Base-by-base conservation (phyloP, 1,140 invertebrate species). In the Zaprionus nigranus region DNA sequence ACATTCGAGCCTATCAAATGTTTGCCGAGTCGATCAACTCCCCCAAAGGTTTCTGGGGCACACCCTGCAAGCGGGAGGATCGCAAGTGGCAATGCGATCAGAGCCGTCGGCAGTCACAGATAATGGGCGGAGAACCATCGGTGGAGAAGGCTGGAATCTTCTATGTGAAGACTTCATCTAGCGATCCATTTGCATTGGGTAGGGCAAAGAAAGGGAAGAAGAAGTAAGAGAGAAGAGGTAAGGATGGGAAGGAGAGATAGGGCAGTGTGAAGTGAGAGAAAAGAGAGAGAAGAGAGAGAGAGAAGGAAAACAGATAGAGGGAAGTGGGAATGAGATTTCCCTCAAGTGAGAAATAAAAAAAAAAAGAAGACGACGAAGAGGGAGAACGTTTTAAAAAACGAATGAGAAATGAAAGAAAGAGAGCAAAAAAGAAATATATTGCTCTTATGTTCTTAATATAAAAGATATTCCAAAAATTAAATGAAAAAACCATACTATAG, bases 1-100 rank as follows among this genome's bases (percentile, higher is more conserved):
- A 95, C 65, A 94, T 93, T 61, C 91, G 94, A 34, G 93, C 94
- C 2, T 94, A 94, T 38, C 75, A 93, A 22, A 94, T 95, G 79
- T 95, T 94, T 58, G 94, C 92, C 4, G 94, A 94, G 82, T 94
- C 94, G 43, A 93, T 95, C 6, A 86, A 76, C 24, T 85, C 86
- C 0, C 63, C 72, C 0, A n/a, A 65, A 1, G 91, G 91, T 15
- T 92, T 92, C 58, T 92, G 86, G 91, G 91, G 91, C 15, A 90
- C 81, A 1, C 83, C 84, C 6, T 92, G 91, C 30, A 56, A 43
- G 5, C 69, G 85, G 9, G 71, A 75, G 2, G n/a, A 77, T 1
- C 36, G 56, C 4, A 77, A 82, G 24, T 92, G 85, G 88, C 59
- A 91, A 38, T 92, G 91, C 26, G 78, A 91, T 38, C 88, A 92